A percentile compares a stretch with the other conserved stretches of the same genome.
Evolutionary conservation across 2,113 vertebrate species (phyloP).

Genomic region (Larimichthys polyactis): DNA sequence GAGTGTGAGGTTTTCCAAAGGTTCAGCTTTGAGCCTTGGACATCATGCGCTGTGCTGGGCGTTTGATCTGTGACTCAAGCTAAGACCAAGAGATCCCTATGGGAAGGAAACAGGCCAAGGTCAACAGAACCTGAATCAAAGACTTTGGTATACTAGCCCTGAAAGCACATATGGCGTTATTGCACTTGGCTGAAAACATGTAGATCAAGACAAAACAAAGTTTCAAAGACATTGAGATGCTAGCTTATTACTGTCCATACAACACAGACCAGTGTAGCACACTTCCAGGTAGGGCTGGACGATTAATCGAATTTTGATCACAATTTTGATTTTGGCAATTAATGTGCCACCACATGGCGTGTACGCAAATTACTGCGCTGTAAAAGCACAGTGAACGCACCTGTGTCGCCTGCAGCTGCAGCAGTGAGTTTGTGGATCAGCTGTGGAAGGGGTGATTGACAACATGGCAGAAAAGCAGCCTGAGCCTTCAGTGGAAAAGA

Average conservation of each 20-base stretch:
- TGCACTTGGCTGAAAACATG: slow-evolving; percentile 15
- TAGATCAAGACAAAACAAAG: neutral
- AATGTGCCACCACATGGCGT: no score
- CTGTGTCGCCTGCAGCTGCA: no score
- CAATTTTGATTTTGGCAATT: no score
- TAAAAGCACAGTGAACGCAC: no score
- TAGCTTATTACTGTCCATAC: neutral
- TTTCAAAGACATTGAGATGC: slow-evolving; percentile 11
- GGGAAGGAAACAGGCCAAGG: slow-evolving; percentile 38
- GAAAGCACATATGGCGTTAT: slow-evolving; percentile 29
- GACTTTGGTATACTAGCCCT: slow-evolving; percentile 17
- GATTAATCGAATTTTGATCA: no score
- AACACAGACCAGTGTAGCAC: neutral
- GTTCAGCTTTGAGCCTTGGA: neutral
- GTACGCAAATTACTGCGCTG: no score
- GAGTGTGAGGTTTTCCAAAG: slow-evolving; percentile 5
- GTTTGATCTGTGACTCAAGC: slow-evolving; percentile 35
- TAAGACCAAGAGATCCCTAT: slow-evolving; percentile 11
- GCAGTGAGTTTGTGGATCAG: no score
- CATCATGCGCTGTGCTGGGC: neutral
- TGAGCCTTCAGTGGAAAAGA: no score
- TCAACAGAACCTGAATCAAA: slow-evolving; percentile 54
- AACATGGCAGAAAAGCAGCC: no score
- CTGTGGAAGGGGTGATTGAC: no score
- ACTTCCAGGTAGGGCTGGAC: no score